Percentiles rank a stretch among this genome's conserved stretches.
Evolutionary conservation across 2,888 invertebrate species (phyloP).

Genomic region (Clitarchus hookeri): DNA sequence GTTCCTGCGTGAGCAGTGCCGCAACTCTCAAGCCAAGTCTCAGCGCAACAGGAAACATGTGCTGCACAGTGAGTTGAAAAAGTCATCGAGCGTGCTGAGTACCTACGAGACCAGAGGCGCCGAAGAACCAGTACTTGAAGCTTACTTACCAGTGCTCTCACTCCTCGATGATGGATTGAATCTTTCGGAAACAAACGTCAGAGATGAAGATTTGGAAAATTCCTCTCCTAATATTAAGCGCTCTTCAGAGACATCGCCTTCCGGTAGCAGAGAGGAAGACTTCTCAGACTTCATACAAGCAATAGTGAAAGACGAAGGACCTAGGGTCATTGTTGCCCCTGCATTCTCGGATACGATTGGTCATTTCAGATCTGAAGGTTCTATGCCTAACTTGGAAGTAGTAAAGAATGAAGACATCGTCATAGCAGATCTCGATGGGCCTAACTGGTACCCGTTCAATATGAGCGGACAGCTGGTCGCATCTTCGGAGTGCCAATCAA

Average conservation of each 20-base stretch:
- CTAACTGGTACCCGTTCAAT: constrained; percentile 21
- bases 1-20: constrained; percentile 57
- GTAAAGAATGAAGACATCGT: neutral
- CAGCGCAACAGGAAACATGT: neutral
- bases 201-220: neutral
- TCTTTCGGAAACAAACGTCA: neutral
- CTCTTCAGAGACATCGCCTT: neutral
- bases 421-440: constrained; percentile 20
- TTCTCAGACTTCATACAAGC: neutral
- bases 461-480: neutral
- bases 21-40: neutral
- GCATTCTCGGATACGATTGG: neutral
- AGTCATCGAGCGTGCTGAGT: neutral
- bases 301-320: constrained; percentile 11
- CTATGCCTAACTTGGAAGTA: neutral
- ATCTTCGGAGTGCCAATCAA: neutral
- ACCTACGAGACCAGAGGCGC: neutral
- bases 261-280: neutral
- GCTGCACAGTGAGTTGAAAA: neutral
- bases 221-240: neutral
- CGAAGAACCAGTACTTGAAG: neutral
- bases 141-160: constrained; percentile 1
- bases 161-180: neutral
- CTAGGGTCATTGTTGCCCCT: constrained; percentile 18
- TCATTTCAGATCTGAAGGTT: neutral